Conservation (phyloP, 2,113 vertebrate species). For the Rattus rattus region DNA sequence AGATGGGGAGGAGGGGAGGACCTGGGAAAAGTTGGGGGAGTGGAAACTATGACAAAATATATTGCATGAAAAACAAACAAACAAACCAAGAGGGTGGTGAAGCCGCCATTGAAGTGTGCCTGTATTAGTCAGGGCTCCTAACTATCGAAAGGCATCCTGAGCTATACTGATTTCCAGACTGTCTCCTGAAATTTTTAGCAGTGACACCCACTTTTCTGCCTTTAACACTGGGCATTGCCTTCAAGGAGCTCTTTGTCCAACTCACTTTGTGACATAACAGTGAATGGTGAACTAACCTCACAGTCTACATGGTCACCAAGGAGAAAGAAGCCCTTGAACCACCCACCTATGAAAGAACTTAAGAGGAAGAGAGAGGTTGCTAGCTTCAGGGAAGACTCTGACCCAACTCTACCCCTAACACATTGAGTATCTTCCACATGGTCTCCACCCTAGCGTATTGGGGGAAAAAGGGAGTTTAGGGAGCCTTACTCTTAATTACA, state of each 20-base stretch:
- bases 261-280: not conserved
- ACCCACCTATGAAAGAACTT: not conserved
- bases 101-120: not conserved
- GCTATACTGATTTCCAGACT: not conserved
- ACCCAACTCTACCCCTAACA: not conserved
- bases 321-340: not conserved
- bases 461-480: not conserved
- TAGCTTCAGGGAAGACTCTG: not conserved
- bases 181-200: not conserved
- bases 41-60: not conserved
- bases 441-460: not conserved
- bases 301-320: not conserved
- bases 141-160: not conserved
- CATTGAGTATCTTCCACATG: not conserved
- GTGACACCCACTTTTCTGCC: not conserved
- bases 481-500: not conserved
- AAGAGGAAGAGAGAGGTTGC: not conserved
- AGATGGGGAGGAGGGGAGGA: not conserved
- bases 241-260: not conserved
- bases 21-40: not conserved
- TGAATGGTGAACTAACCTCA: not conserved
- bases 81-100: too few relatives aligned
- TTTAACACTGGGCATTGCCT: not conserved
- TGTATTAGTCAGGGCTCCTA: not conserved
- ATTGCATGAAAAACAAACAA: not conserved